Evolutionary conservation across 1,140 invertebrate genomes (phyloP).

Genomic region (Drosophila oshimai): DNA sequence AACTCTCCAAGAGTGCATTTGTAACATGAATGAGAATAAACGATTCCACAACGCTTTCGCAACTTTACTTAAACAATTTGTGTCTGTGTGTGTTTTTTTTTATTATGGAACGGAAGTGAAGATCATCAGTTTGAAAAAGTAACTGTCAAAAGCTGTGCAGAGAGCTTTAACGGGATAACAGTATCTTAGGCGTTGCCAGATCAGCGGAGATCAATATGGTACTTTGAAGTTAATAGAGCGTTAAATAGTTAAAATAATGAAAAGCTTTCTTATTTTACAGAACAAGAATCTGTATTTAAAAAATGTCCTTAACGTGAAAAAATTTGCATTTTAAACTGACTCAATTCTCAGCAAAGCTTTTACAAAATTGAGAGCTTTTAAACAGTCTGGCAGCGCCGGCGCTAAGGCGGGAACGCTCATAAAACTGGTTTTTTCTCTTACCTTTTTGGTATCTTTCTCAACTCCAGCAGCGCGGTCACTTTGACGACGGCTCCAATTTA

Average conservation of each 20-base stretch:
- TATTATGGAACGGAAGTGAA: neutral
- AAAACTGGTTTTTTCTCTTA: neutral
- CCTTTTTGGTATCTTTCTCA: neutral
- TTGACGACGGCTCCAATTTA: conserved; percentile 7
- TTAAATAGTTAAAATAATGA: too few relatives aligned
- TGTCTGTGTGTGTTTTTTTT: neutral
- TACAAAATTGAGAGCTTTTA: too few relatives aligned
- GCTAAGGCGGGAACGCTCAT: neutral
- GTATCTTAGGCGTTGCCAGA: neutral
- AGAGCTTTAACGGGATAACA: neutral
- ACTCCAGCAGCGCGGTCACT: neutral
- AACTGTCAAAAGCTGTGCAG: neutral
- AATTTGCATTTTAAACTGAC: too few relatives aligned
- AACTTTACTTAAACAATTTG: conserved; percentile 48
- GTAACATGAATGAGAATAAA: conserved; percentile 52
- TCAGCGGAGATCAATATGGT: too few relatives aligned
- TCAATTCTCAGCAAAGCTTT: too few relatives aligned
- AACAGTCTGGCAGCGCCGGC: neutral
- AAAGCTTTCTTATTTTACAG: too few relatives aligned
- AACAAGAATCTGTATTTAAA: too few relatives aligned
- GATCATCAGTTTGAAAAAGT: too few relatives aligned
- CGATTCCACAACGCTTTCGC: conserved; percentile 52
- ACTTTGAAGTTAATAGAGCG: neutral
- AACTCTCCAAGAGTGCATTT: conserved; percentile 55
- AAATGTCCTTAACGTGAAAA: too few relatives aligned